Conservation (phyloP, 2,797 vertebrate genomes). For the Rhadinocentrus ornatus region DNA sequence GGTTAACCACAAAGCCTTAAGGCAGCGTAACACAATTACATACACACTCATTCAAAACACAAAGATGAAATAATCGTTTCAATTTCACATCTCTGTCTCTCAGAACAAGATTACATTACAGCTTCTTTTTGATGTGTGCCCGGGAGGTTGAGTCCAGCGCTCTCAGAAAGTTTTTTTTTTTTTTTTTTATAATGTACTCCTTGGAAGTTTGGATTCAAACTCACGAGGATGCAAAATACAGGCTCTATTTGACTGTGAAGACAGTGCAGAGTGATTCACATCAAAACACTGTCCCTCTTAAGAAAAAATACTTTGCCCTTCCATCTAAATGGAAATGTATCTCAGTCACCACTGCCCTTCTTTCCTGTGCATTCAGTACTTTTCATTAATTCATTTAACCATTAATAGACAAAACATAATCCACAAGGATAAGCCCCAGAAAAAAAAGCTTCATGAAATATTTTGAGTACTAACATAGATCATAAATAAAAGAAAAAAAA, state of each 20-base stretch:
- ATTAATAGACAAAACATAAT: too few relatives aligned
- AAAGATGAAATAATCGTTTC: constrained; percentile 71
- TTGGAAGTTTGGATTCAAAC: constrained; percentile 69
- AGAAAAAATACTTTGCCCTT: constrained; percentile 68
- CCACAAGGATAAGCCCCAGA: too few relatives aligned
- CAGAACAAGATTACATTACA: constrained; percentile 68
- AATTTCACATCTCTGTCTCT: constrained; percentile 65
- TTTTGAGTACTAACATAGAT: too few relatives aligned
- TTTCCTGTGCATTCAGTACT: constrained; percentile 42
- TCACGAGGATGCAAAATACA: constrained; percentile 57
- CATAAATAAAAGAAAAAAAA: too few relatives aligned
- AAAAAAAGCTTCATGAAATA: too few relatives aligned
- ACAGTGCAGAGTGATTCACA: constrained; percentile 66
- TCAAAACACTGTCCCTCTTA: constrained; percentile 60
- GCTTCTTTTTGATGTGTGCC: constrained; percentile 69
- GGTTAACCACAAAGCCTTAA: constrained; percentile 59
- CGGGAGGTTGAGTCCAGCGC: constrained; percentile 44
- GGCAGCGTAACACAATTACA: constrained; percentile 45
- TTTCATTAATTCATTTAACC: constrained; percentile 31
- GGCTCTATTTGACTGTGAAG: constrained; percentile 56
- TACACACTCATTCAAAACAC: constrained; percentile 45
- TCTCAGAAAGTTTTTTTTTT: constrained; percentile 46
- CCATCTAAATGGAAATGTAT: constrained; percentile 85
- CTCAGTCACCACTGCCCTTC: constrained; percentile 62
- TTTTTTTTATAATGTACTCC: constrained; percentile 37